phyloP scores from a whole-genome alignment of 2,797 vertebrate species.

The Cichlasoma orientale region DNA sequence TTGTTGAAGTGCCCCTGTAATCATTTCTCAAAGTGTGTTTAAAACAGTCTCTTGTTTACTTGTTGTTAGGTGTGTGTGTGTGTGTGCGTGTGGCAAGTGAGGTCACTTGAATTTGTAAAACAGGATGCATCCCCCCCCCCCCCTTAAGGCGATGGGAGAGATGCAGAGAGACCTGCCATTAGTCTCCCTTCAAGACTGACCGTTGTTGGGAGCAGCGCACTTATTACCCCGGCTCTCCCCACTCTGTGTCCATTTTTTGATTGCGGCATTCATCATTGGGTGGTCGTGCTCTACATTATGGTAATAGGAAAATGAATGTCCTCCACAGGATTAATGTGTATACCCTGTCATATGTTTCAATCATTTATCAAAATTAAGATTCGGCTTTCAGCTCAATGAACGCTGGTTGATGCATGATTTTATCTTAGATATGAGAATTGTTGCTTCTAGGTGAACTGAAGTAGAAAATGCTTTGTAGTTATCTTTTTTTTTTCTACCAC shows the following conservation, averaged over 20 bases:
- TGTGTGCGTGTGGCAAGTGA: neutral
- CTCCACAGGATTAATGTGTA: constrained; percentile 81
- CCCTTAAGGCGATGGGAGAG: constrained; percentile 22
- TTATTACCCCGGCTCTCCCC: constrained; percentile 74
- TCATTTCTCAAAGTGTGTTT: constrained; percentile 51
- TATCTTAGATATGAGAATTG: constrained; percentile 52
- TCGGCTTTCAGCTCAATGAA: constrained; percentile 61
- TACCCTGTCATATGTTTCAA: constrained; percentile 81
- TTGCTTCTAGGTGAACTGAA: constrained; percentile 34
- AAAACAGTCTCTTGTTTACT: constrained; percentile 54
- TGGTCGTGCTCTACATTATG: constrained; percentile 77
- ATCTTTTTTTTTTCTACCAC: neutral
- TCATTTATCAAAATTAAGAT: constrained; percentile 83
- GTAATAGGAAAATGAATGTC: constrained; percentile 84
- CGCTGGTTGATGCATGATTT: constrained; percentile 59
- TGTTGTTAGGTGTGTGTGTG: constrained; percentile 30
- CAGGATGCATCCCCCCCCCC: constrained; percentile 8
- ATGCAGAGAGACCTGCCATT: constrained; percentile 46
- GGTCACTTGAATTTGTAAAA: constrained; percentile 38
- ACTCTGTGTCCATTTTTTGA: constrained; percentile 80
- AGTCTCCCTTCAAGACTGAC: constrained; percentile 64
- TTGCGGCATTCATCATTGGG: constrained; percentile 82
- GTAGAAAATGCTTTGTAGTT: constrained; percentile 37
- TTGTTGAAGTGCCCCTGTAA: constrained; percentile 60
- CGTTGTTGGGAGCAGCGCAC: constrained; percentile 70